Base-by-base conservation (phyloP, 2,888 invertebrate genomes). In the Hipparchia semele region DNA sequence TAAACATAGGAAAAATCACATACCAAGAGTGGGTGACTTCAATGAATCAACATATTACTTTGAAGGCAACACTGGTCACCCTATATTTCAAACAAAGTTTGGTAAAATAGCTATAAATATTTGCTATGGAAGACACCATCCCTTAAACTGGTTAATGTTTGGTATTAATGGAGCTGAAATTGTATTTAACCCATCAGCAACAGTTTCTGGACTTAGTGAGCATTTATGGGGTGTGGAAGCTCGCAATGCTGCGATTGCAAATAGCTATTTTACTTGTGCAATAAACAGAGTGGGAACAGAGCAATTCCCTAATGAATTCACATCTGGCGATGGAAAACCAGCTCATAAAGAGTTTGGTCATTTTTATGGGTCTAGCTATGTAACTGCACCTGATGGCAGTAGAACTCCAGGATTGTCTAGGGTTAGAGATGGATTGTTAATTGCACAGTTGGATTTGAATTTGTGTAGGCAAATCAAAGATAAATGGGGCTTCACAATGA, bases 151-250 rank as follows among this genome's bases (percentile, higher is more conserved):
- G 99, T 94, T 99, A 91, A 98, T 98, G 97, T 99, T 98, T 94
- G 99, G 98, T 0, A 84, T 99, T 33, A 99, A 99, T 91, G 99
- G 99, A 4, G 99, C 99, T 1, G 99, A 99, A 94, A 98, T 99
- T 78, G 99, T 99, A 0, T 99, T 99, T 89, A 99, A 99, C 90
- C 99, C 99, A 6, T 99, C 99, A n/a, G 99, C 99, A 1, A 99
- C 99, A 81, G 97, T 95, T 51, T 95, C 95, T 46, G 94, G 93
- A 0, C 87, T 96, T 7, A 98, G 98, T 90, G 99, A 99, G 88
- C 99, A 99, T 0, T 88, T 99, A 72, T 99, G 99, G 99, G 95
- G 96, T 3, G 96, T 99, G 73, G 99, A 99, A 92, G 99, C 99
- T 0, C 94, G 99, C 76, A 98, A 97, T 94, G 99, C 99, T 33